These are phyloP conservation scores for Pedionomus torquatus DNA, from an alignment of 2,113 vertebrate genomes.

Conservation along the genomic window DNA sequence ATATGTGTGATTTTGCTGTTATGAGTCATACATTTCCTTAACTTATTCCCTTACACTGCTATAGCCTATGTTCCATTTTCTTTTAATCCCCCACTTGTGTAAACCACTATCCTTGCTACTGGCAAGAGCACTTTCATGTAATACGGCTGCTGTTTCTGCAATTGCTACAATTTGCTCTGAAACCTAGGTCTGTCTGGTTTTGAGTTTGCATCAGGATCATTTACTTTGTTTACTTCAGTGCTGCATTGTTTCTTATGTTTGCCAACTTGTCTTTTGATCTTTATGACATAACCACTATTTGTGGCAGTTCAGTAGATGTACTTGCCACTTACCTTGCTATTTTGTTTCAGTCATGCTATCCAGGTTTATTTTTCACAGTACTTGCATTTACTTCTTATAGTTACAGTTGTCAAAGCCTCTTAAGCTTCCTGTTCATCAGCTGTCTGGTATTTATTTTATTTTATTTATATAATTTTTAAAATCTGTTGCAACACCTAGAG, in stretches of 20 bases:
- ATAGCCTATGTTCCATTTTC: not conserved
- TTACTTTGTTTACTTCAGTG: slow-evolving; percentile 22
- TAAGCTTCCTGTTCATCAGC: not conserved
- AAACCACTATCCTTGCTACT: slow-evolving; percentile 10
- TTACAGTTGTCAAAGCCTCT: slow-evolving; percentile 35
- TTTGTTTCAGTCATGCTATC: slow-evolving; percentile 22
- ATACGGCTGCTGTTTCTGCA: not conserved
- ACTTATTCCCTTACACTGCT: not conserved
- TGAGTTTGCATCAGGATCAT: not conserved
- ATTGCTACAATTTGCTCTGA: not conserved
- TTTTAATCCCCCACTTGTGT: slow-evolving; percentile 18
- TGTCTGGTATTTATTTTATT: not conserved
- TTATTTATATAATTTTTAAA: not conserved
- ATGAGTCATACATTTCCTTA: not conserved
- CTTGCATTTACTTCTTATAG: slow-evolving; percentile 4
- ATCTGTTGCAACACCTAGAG: not conserved
- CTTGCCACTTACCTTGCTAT: slow-evolving; percentile 22
- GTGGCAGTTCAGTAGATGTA: slow-evolving; percentile 42
- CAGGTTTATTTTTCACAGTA: not conserved
- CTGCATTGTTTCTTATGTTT: slow-evolving; percentile 1
- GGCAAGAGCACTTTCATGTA: slow-evolving; percentile 35
- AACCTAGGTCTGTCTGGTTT: not conserved
- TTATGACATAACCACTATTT: not conserved
- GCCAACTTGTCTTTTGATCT: slow-evolving; percentile 41
- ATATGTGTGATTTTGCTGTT: not conserved